These are phyloP conservation scores for Ceratothoa steindachneri DNA, from an alignment of 2,888 invertebrate genomes.

Conservation along the genomic window DNA sequence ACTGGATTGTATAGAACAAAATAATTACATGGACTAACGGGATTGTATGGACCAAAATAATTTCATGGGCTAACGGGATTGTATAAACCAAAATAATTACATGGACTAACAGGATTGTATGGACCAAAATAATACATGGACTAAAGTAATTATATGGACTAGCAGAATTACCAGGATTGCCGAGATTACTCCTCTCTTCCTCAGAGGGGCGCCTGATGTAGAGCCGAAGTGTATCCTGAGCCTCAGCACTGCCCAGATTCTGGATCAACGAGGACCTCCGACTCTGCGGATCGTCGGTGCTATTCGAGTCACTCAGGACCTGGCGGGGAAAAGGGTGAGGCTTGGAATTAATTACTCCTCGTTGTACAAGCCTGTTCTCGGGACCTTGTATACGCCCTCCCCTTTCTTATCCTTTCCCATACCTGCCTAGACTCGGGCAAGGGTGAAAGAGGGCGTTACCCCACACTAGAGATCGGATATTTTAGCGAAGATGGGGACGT, in stretches of 20 bases:
- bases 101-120: no score
- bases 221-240: constrained; percentile 33
- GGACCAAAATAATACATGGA: no score
- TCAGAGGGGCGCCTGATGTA: constrained; percentile 42
- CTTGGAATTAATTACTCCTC: neutral
- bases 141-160: no score
- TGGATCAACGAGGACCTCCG: constrained; percentile 43
- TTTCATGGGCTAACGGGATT: no score
- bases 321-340: neutral
- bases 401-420: neutral
- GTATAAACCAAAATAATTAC: no score
- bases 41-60: no score
- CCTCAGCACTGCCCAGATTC: constrained; percentile 26
- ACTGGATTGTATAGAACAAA: no score
- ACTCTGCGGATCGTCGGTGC: neutral
- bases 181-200: constrained; percentile 19
- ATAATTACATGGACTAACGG: no score
- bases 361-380: neutral
- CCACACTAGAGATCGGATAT: no score
- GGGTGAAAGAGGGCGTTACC: neutral
- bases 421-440: neutral
- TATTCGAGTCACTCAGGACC: neutral
- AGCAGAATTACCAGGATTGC: no score
- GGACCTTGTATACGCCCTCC: neutral
- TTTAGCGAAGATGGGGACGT: no score